A percentile compares a stretch with the other conserved stretches of the same genome.
Conservation (phyloP, 2,888 invertebrate genomes). For the Fabriciana adippe region DNA sequence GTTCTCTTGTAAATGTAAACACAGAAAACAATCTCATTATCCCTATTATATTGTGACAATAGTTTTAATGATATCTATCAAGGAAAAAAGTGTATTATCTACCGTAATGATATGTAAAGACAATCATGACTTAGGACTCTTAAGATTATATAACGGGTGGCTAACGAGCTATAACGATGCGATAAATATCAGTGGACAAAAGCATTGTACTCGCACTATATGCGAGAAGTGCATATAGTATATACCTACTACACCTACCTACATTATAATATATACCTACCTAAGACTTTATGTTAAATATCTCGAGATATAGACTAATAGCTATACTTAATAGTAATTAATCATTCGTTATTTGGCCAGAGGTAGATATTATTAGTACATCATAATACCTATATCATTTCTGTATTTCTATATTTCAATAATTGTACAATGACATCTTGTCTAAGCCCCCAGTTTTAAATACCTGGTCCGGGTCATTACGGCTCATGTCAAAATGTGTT, state of each 20-base stretch:
- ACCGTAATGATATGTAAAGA: conserved; percentile 10
- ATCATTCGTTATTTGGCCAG: no score
- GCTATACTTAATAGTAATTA: no score
- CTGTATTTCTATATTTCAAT: no score
- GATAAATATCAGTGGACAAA: not conserved
- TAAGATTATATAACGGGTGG: conserved; percentile 17
- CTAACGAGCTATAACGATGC: conserved; percentile 13
- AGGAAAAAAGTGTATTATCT: not conserved
- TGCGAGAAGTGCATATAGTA: not conserved
- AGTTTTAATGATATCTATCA: conserved; percentile 15
- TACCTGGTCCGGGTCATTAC: no score
- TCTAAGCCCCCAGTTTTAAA: no score
- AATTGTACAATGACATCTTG: no score
- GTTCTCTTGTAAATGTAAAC: not conserved
- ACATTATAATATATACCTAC: no score
- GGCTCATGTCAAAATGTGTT: no score
- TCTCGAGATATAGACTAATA: no score
- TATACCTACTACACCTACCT: not conserved
- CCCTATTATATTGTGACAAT: not conserved
- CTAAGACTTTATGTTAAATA: no score
- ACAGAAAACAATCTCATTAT: not conserved
- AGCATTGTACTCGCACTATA: not conserved
- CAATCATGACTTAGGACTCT: conserved; percentile 20
- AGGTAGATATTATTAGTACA: no score
- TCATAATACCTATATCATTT: no score